Conservation (phyloP, 1,140 invertebrate genomes). For the Drosophila sturtevanti region DNA sequence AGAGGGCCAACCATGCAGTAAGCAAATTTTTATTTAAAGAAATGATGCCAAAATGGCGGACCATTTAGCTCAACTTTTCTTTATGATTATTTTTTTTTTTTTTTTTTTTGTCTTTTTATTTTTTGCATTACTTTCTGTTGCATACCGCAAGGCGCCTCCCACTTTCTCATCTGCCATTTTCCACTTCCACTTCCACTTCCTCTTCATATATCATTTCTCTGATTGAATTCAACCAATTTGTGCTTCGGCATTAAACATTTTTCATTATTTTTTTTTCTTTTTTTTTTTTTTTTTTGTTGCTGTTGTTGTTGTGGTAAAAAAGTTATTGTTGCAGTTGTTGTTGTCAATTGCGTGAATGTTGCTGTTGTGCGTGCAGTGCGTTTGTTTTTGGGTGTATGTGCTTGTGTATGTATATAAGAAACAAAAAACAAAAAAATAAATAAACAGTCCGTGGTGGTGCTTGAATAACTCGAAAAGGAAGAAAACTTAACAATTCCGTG, state of each 20-base stretch:
- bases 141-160: slow-evolving; percentile 14
- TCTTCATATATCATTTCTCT: slow-evolving; percentile 19
- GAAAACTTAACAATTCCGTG: slow-evolving; percentile 53
- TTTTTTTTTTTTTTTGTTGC: slow-evolving; percentile 37
- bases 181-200: slow-evolving; percentile 23
- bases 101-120: too few relatives aligned
- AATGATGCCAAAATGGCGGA: slow-evolving; percentile 32
- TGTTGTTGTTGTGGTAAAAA: slow-evolving; percentile 31
- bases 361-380: not conserved
- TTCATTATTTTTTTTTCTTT: slow-evolving; percentile 32
- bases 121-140: too few relatives aligned
- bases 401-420: not conserved
- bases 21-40: not conserved
- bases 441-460: slow-evolving; percentile 75
- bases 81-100: not conserved
- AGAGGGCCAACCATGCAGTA: slow-evolving; percentile 20
- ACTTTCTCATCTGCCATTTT: slow-evolving; percentile 24
- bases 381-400: too few relatives aligned
- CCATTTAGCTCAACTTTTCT: not conserved
- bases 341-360: slow-evolving; percentile 45
- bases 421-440: not conserved
- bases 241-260: slow-evolving; percentile 67
- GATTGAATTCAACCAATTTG: slow-evolving; percentile 61
- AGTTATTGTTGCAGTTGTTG: slow-evolving; percentile 29
- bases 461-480: slow-evolving; percentile 43